A percentile compares a stretch with the other conserved stretches of the same genome.
phyloP scores from a whole-genome alignment of 2,797 vertebrate species.

The Pseudocheirus occidentalis region DNA sequence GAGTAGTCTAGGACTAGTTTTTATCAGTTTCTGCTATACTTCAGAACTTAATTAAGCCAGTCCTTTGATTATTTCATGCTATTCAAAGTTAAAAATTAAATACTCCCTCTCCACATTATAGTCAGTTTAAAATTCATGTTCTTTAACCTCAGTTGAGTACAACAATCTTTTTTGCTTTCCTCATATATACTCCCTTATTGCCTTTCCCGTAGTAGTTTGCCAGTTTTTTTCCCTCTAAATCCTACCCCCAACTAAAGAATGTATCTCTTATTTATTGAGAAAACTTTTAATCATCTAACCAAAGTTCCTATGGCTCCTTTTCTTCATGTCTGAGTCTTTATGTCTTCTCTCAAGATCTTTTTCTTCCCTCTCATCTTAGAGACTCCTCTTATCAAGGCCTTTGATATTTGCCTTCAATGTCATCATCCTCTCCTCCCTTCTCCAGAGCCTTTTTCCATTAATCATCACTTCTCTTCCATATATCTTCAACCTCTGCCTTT shows the following conservation, averaged over 20 bases:
- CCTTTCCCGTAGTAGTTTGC: background rate
- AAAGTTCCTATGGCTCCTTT: background rate
- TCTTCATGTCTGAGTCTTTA: background rate
- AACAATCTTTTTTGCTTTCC: background rate
- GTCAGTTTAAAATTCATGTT: background rate
- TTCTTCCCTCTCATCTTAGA: background rate
- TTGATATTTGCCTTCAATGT: background rate
- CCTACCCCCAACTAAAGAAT: background rate
- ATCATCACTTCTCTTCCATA: background rate
- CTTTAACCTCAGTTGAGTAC: background rate
- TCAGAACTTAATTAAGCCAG: background rate
- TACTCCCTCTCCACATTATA: background rate
- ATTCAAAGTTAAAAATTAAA: background rate
- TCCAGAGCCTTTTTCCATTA: background rate
- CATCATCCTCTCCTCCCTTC: background rate
- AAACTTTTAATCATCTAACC: background rate
- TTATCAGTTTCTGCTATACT: background rate
- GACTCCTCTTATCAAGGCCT: background rate
- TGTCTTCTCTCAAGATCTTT: background rate
- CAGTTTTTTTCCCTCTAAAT: background rate
- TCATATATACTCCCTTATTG: background rate
- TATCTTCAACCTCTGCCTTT: background rate
- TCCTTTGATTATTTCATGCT: background rate
- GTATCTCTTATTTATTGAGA: background rate
- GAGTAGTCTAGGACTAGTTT: background rate